Evolutionary conservation across 1,140 invertebrate species (phyloP).

Genomic region (Drosophila seguyi): DNA sequence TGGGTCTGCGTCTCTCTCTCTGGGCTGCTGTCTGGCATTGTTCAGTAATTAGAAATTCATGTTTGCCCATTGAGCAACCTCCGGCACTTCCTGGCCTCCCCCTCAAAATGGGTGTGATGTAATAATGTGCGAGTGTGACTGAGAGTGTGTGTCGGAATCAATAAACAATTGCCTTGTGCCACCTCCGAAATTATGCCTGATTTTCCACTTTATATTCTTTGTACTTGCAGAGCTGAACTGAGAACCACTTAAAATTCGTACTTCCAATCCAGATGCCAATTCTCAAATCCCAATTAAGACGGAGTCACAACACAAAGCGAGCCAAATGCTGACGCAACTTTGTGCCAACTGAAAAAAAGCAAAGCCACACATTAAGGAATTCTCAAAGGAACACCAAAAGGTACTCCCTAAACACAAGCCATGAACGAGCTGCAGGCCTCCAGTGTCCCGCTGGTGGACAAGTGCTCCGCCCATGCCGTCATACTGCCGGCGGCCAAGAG

Average conservation of each 20-base stretch:
- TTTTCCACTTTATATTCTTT: conserved; percentile 1
- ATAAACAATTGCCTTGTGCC: neutral
- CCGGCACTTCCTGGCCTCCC: conserved; percentile 10
- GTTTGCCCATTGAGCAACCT: conserved; percentile 42
- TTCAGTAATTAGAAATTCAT: conserved; percentile 60
- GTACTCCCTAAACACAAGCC: neutral
- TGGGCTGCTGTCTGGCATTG: conserved; percentile 23
- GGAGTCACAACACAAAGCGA: conserved; percentile 16
- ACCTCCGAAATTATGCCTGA: conserved; percentile 18
- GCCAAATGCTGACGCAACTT: conserved; percentile 47
- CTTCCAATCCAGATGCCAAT: conserved; percentile 43
- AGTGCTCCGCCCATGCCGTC: conserved; percentile 47
- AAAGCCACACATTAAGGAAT: neutral
- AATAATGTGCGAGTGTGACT: conserved; percentile 1
- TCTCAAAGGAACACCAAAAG: conserved; percentile 22
- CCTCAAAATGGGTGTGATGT: conserved; percentile 22
- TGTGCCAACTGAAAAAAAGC: conserved; percentile 40
- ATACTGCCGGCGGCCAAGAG: conserved; percentile 54
- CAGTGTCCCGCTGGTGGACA: conserved; percentile 64
- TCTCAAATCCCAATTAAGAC: conserved; percentile 21
- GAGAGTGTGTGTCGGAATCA: conserved; percentile 6
- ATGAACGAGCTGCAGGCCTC: conserved; percentile 64
- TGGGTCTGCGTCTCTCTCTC: conserved; percentile 2
- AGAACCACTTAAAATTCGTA: conserved; percentile 13
- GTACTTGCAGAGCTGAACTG: conserved; percentile 29